phyloP scores from a whole-genome alignment of 2,113 vertebrate genomes.

The Sinocyclocheilus anophthalmus region DNA sequence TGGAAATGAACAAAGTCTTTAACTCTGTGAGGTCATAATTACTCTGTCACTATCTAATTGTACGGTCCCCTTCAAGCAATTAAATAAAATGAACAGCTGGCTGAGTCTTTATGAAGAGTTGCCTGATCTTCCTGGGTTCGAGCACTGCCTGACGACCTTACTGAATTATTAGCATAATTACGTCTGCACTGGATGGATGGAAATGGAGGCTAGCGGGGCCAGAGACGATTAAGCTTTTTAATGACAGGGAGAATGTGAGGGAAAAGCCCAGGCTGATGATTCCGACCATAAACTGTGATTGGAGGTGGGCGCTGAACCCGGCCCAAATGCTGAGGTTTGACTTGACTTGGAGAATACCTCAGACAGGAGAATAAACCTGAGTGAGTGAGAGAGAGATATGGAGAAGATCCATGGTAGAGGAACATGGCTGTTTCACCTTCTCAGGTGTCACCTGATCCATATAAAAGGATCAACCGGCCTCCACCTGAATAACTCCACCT shows the following conservation, averaged over 20 bases:
- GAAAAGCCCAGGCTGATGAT: conserved; percentile 46
- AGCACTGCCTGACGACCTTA: conserved; percentile 35
- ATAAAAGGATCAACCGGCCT: conserved; percentile 27
- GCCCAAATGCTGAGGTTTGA: conserved; percentile 55
- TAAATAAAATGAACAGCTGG: conserved; percentile 12
- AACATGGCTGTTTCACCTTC: conserved; percentile 32
- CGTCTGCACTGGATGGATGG: conserved; percentile 53
- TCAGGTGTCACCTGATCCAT: conserved; percentile 25
- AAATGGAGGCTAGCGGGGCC: conserved; percentile 55
- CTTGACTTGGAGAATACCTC: conserved; percentile 51
- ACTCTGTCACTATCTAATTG: neutral
- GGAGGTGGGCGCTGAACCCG: conserved; percentile 54
- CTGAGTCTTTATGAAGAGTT: conserved; percentile 4
- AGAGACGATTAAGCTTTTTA: conserved; percentile 52
- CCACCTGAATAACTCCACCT: conserved; percentile 36
- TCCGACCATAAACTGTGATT: conserved; percentile 60
- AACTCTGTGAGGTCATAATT: conserved; percentile 1
- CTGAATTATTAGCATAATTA: conserved; percentile 66
- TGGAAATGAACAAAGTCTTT: neutral
- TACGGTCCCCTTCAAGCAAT: neutral
- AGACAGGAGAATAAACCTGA: neutral
- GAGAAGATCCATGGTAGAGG: neutral
- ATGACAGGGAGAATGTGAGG: conserved; percentile 41
- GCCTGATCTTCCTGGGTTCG: conserved; percentile 15
- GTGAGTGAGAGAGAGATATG: neutral